Evolutionary conservation across 2,888 invertebrate species (phyloP).

Genomic region (Deroplatys truncata): DNA sequence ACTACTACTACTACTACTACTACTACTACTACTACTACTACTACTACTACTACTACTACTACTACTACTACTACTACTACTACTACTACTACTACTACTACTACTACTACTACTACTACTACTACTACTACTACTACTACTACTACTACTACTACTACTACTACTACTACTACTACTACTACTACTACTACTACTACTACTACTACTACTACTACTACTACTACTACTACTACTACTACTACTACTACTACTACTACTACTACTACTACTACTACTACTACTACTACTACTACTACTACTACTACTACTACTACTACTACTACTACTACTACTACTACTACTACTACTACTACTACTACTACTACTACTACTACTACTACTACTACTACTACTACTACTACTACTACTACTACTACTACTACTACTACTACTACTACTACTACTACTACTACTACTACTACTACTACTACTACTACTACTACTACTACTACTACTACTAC

Average conservation of each 20-base stretch:
- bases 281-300: constrained; percentile 6
- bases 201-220: constrained; percentile 6
- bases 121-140: constrained; percentile 6
- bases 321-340: constrained; percentile 6
- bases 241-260: constrained; percentile 6
- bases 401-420: constrained; percentile 6
- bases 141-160: constrained; percentile 6
- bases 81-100: constrained; percentile 6
- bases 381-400: constrained; percentile 6
- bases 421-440: constrained; percentile 6
- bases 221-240: constrained; percentile 6
- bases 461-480: constrained; percentile 6
- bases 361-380: constrained; percentile 6
- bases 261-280: constrained; percentile 6
- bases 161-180: constrained; percentile 6
- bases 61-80: constrained; percentile 6
- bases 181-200: constrained; percentile 6
- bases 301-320: constrained; percentile 6
- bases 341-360: constrained; percentile 6
- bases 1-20: constrained; percentile 6
- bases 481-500: constrained; percentile 6
- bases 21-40: constrained; percentile 6
- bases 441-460: constrained; percentile 6
- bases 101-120: constrained; percentile 6
- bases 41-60: constrained; percentile 6